These are phyloP conservation scores for Prorops nasuta DNA, from an alignment of 1,140 invertebrate genomes.

Conservation along the genomic window DNA sequence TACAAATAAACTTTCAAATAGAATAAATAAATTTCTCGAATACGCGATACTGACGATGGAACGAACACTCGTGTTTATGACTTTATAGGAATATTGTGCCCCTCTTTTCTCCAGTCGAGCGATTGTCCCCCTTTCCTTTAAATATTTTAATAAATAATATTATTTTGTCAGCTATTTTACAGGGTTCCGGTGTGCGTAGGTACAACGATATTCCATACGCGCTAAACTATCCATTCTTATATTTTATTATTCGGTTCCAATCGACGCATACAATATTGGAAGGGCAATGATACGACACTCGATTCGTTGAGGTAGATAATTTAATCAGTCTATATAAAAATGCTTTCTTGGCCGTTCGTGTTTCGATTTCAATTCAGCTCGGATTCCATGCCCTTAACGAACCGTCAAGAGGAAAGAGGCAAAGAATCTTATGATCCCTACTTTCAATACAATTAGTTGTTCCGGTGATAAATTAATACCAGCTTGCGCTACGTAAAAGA, in stretches of 20 bases:
- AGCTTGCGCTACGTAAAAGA: no score
- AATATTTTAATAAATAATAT: slow-evolving; percentile 38
- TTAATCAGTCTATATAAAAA: slow-evolving; percentile 52
- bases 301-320: slow-evolving; percentile 54
- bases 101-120: no score
- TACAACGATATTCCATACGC: no score
- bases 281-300: slow-evolving; percentile 50
- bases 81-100: no score
- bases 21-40: slow-evolving; percentile 24
- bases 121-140: slow-evolving; percentile 18
- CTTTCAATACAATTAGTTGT: no score
- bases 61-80: not conserved
- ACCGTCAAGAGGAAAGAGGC: no score
- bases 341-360: slow-evolving; percentile 15
- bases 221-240: no score
- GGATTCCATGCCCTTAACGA: no score
- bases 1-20: slow-evolving; percentile 4
- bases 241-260: slow-evolving; percentile 26
- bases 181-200: no score
- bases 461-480: no score
- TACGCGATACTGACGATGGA: slow-evolving; percentile 8
- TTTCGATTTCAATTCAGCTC: no score
- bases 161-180: slow-evolving; percentile 32
- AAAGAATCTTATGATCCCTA: no score
- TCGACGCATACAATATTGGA: slow-evolving; percentile 36